Evolutionary conservation across 2,113 vertebrate genomes (phyloP).

Genomic region (Dromaius novaehollandiae): DNA sequence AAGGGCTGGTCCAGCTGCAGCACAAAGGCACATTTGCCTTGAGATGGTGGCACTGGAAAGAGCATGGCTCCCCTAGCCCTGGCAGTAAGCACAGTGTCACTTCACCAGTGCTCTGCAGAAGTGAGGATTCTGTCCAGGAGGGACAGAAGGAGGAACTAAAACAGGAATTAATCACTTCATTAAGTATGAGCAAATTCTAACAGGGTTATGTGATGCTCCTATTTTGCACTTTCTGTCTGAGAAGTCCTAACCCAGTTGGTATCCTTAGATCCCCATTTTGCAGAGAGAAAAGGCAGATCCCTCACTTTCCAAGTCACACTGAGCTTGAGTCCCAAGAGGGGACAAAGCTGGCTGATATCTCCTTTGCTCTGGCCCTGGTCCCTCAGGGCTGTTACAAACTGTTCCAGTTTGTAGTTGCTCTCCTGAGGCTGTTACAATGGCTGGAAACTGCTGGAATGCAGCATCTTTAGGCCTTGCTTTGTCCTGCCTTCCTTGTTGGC

Average conservation of each 20-base stretch:
- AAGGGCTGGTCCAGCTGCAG: not conserved
- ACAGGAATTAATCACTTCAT: not conserved
- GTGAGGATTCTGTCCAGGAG: not conserved
- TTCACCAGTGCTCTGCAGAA: not conserved
- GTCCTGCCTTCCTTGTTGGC: not conserved
- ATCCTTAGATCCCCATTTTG: not conserved
- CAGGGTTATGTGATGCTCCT: not conserved
- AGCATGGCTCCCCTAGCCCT: not conserved
- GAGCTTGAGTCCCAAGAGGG: not conserved
- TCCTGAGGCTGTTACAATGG: not conserved
- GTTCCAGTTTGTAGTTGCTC: not conserved
- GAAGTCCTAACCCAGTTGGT: not conserved
- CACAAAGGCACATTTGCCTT: not conserved
- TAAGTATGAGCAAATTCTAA: not conserved
- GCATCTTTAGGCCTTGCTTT: not conserved
- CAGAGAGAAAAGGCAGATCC: not conserved
- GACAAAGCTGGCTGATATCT: not conserved
- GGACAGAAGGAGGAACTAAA: not conserved
- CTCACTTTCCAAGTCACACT: not conserved
- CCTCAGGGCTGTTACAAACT: not conserved
- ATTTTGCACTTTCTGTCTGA: not conserved
- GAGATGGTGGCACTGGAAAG: not conserved
- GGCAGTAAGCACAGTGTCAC: not conserved
- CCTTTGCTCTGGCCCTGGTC: not conserved
- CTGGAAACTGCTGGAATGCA: not conserved